Evolutionary conservation across 2,113 vertebrate genomes (phyloP).

Genomic region (Narcine bancroftii): DNA sequence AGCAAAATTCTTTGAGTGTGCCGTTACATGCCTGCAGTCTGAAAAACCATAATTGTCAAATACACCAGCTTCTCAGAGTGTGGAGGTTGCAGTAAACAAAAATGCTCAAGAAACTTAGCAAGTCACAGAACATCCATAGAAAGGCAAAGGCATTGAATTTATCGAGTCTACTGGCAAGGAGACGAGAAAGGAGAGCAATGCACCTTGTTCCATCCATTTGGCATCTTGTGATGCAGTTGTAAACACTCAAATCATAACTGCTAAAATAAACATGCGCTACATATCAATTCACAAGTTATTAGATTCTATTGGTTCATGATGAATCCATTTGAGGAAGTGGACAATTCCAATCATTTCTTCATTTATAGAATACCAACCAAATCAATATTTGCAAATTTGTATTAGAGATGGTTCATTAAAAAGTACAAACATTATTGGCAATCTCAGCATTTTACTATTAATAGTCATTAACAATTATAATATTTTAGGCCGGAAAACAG

Average conservation of each 20-base stretch:
- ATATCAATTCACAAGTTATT: background rate
- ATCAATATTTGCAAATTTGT: background rate
- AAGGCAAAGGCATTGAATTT: too few relatives aligned
- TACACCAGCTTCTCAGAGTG: too few relatives aligned
- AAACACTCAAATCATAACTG: background rate
- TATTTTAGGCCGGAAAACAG: background rate
- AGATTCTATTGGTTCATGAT: background rate
- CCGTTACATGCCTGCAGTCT: too few relatives aligned
- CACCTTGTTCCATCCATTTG: background rate
- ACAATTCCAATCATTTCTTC: background rate
- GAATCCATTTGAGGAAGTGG: background rate
- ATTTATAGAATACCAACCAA: background rate
- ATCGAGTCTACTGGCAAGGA: background rate
- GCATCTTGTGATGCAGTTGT: background rate
- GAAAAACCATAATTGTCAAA: too few relatives aligned
- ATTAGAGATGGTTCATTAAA: too few relatives aligned
- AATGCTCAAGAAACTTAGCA: too few relatives aligned
- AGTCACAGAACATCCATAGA: too few relatives aligned
- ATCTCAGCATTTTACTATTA: background rate
- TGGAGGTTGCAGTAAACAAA: too few relatives aligned
- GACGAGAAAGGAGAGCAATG: background rate
- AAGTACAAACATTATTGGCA: background rate
- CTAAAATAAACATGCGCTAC: background rate
- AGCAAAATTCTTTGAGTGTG: too few relatives aligned
- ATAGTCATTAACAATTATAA: background rate